Evolutionary conservation across 1,140 invertebrate genomes (phyloP).

Genomic region (Pseudomyrmex concolor): DNA sequence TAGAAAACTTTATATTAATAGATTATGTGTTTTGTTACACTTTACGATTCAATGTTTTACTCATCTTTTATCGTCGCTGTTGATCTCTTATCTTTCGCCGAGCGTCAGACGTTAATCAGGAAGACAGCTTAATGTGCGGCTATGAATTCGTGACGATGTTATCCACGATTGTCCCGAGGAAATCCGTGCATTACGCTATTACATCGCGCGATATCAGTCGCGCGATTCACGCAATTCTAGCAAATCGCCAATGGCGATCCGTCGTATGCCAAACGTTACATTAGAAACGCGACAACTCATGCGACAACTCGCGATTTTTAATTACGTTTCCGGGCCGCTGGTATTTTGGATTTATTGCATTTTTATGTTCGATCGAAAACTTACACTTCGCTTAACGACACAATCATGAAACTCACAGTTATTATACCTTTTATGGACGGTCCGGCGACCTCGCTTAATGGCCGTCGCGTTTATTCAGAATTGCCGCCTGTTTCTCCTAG

Average conservation of each 20-base stretch:
- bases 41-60: background rate
- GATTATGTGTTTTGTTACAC: too few relatives aligned
- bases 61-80: background rate
- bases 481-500: slow-evolving; percentile 7
- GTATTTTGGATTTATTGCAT: slow-evolving; percentile 70
- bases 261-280: too few relatives aligned
- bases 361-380: slow-evolving; percentile 67
- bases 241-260: slow-evolving; percentile 19
- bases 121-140: background rate
- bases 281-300: background rate
- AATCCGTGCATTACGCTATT: background rate
- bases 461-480: background rate
- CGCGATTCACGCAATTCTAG: slow-evolving; percentile 18
- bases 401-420: slow-evolving; percentile 48
- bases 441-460: slow-evolving; percentile 25
- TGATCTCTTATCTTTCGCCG: background rate
- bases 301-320: slow-evolving; percentile 65
- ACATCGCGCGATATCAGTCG: slow-evolving; percentile 16
- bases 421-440: slow-evolving; percentile 38
- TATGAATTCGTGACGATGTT: background rate
- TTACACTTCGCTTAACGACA: slow-evolving; percentile 50
- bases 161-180: background rate
- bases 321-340: slow-evolving; percentile 71
- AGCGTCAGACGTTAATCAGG: background rate
- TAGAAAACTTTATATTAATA: too few relatives aligned